phyloP scores from a whole-genome alignment of 1,140 invertebrate genomes.

The Conopomorpha cramerella region DNA sequence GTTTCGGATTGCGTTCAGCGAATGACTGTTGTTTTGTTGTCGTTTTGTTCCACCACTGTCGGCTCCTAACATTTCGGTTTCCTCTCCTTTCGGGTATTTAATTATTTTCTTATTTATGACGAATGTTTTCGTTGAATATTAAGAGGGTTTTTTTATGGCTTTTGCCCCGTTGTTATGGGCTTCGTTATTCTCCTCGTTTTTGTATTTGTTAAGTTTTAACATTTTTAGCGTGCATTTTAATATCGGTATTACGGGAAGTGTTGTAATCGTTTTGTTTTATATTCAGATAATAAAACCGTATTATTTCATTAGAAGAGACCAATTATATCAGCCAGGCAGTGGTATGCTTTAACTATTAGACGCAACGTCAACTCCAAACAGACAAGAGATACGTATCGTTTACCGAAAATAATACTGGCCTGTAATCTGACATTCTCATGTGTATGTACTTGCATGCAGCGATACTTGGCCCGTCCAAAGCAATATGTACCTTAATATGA shows the following conservation, averaged over 20 bases:
- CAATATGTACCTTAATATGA: too few relatives aligned
- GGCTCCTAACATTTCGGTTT: neutral
- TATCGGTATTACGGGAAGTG: too few relatives aligned
- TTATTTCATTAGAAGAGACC: too few relatives aligned
- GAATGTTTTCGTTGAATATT: conserved; percentile 42
- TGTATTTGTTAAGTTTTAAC: too few relatives aligned
- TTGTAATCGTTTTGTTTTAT: too few relatives aligned
- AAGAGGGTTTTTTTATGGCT: conserved; percentile 28
- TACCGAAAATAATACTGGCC: conserved; percentile 45
- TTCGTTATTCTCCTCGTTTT: too few relatives aligned
- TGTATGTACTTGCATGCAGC: too few relatives aligned
- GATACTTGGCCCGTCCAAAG: too few relatives aligned
- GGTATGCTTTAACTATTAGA: conserved; percentile 36
- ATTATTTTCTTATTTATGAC: conserved; percentile 59
- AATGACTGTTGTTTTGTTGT: conserved; percentile 53
- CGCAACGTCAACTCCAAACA: conserved; percentile 30
- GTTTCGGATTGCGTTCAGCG: conserved; percentile 42
- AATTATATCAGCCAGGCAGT: conserved; percentile 10
- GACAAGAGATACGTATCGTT: conserved; percentile 46
- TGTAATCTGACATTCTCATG: conserved; percentile 41
- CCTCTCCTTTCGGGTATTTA: conserved; percentile 44
- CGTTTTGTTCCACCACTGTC: conserved; percentile 27
- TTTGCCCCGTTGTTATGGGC: too few relatives aligned
- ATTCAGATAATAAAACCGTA: too few relatives aligned
- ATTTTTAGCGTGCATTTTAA: too few relatives aligned